phyloP scores from a whole-genome alignment of 2,797 vertebrate genomes.

The Paedocypris micromegethes region DNA sequence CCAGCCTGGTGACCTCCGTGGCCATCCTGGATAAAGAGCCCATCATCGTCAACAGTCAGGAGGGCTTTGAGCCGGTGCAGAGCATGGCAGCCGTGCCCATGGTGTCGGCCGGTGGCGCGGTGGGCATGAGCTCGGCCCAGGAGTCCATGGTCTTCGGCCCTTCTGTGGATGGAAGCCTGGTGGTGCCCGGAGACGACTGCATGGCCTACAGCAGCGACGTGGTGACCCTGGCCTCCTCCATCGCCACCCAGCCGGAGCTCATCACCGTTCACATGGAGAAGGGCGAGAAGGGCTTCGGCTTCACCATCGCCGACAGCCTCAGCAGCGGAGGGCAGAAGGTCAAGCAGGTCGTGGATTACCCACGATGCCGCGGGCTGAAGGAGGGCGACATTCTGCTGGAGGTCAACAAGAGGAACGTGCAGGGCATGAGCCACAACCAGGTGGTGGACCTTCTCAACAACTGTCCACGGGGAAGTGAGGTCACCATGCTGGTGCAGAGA shows the following conservation, averaged over 20 bases:
- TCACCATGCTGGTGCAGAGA: slow-evolving; percentile 95
- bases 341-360: slow-evolving; percentile 97
- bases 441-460: slow-evolving; percentile 98
- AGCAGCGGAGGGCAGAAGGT: slow-evolving; percentile 91
- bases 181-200: slow-evolving; percentile 68
- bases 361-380: slow-evolving; percentile 88
- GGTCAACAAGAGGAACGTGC: slow-evolving; percentile 97
- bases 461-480: slow-evolving; percentile 91
- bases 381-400: slow-evolving; percentile 94
- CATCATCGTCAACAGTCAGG: slow-evolving; percentile 94
- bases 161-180: slow-evolving; percentile 58
- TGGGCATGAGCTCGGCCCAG: slow-evolving; percentile 1
- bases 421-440: slow-evolving; percentile 94
- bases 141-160: slow-evolving; percentile 76
- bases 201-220: slow-evolving; percentile 86
- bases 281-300: slow-evolving; percentile 96
- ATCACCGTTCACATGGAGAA: slow-evolving; percentile 98
- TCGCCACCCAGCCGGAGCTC: slow-evolving; percentile 95
- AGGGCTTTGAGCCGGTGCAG: slow-evolving; percentile 82
- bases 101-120: slow-evolving; percentile 50
- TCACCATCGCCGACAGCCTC: slow-evolving; percentile 94
- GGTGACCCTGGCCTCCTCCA: slow-evolving; percentile 90
- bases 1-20: slow-evolving; percentile 94
- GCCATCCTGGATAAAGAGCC: slow-evolving; percentile 97
- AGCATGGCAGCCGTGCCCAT: slow-evolving; percentile 56